Evolutionary conservation across 2,797 vertebrate genomes (phyloP).

Genomic region (Acanthurus leucopareius): DNA sequence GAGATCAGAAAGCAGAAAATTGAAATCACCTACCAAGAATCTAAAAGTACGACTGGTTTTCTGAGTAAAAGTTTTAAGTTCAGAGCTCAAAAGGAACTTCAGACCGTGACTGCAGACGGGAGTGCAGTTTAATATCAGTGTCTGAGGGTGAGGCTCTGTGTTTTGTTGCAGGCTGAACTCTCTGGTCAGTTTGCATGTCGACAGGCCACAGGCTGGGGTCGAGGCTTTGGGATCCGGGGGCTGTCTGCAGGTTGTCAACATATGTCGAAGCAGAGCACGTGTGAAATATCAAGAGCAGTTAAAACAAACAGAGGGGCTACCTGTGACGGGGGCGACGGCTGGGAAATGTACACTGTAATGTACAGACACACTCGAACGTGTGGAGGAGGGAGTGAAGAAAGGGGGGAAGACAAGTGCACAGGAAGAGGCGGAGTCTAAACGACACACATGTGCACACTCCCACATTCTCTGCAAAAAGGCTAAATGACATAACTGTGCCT

Average conservation of each 20-base stretch:
- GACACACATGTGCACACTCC: constrained; percentile 7
- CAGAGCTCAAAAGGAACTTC: not conserved
- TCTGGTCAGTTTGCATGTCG: constrained; percentile 11
- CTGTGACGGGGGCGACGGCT: constrained; percentile 55
- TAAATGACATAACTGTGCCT: constrained; percentile 21
- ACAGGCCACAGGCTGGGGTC: constrained; percentile 18
- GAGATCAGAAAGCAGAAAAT: not conserved
- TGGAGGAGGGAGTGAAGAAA: not conserved
- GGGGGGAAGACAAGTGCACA: constrained; percentile 9
- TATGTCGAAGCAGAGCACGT: constrained; percentile 61
- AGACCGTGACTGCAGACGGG: constrained; percentile 23
- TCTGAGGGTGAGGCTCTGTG: constrained; percentile 2
- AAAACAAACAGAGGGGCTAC: constrained; percentile 74
- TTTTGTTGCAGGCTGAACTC: constrained; percentile 36
- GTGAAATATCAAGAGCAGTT: constrained; percentile 80
- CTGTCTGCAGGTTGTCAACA: constrained; percentile 74
- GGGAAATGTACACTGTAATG: constrained; percentile 75
- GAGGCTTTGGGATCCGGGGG: constrained; percentile 41
- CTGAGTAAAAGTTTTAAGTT: not conserved
- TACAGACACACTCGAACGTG: constrained; percentile 25
- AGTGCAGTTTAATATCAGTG: constrained; percentile 33
- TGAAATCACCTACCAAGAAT: no score
- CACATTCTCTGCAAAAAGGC: not conserved
- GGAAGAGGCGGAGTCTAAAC: constrained; percentile 17
- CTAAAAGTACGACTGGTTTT: not conserved